Base-by-base conservation (phyloP, 2,888 invertebrate species). In the Desoria tigrina region DNA sequence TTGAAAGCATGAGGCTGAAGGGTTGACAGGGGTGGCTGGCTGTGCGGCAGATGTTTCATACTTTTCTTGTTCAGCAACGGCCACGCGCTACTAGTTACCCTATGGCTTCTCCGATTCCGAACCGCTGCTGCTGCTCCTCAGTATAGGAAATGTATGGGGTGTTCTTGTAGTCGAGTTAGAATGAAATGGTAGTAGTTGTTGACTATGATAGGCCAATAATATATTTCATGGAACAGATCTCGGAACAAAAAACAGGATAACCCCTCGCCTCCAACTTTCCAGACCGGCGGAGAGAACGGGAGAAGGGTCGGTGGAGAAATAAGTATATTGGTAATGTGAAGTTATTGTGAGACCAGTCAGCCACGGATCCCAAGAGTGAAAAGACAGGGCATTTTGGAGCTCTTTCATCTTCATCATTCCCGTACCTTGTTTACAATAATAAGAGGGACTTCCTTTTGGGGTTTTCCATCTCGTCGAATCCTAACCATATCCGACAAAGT, bases 21-120 rank as follows among this genome's bases (percentile, higher is more conserved):
- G n/a, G 45, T 45, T 45, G 16, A 16, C 45, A 45, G 45, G 45
- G 26, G 51, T 51, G 51, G 51, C 7, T 51, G 51, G 45, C 42
- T 27, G 55, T 28, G 54, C 26, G 66, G 66, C 69, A 69, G 69
- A 69, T 69, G 69, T 69, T 69, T 69, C 49, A n/a, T n/a, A 61
- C 39, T 55, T 55, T 63, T 65, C 57, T 65, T 63, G 26, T 23
- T 49, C 56, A 57, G 57, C 63, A 72, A 70, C 68, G 65, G 72
- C 72, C 72, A 72, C 69, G 72, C 69, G 72, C 72, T 66, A 65
- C 66, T 60, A 65, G 68, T 66, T 68, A 71, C 71, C 65, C 63
- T 60, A 53, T 54, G 23, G 14, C 53, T 53, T 45, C 18, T 11
- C n/a, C 21, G 6, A 45, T 45, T 45, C 45, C 4, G 45, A 45